Conservation (phyloP, 2,113 vertebrate genomes). For the Nycticryphes semicollaris region DNA sequence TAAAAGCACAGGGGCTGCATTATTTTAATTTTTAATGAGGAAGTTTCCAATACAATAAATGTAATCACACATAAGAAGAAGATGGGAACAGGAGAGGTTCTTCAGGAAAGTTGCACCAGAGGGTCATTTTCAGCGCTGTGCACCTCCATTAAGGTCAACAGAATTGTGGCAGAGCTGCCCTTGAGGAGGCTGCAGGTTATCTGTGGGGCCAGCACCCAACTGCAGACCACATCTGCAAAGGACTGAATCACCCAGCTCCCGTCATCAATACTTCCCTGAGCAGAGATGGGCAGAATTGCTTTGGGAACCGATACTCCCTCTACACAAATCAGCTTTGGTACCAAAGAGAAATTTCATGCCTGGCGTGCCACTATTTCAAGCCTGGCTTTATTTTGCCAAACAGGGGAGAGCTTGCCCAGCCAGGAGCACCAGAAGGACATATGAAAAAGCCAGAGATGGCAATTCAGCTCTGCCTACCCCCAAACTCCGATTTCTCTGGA, state of each 20-base stretch:
- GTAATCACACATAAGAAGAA: neutral
- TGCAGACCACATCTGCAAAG: neutral
- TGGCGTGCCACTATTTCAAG: too few species aligned
- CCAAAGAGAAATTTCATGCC: constrained; percentile 1
- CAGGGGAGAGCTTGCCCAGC: neutral
- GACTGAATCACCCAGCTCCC: neutral
- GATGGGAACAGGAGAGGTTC: neutral
- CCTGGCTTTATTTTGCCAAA: constrained; percentile 8
- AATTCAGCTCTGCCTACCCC: neutral
- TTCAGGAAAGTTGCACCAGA: neutral
- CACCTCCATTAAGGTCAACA: neutral
- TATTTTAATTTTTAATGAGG: neutral
- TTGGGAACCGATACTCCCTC: constrained; percentile 1
- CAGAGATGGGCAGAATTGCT: neutral
- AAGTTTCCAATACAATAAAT: neutral
- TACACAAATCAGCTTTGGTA: neutral
- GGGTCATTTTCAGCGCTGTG: neutral
- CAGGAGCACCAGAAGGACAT: neutral
- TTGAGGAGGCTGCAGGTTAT: neutral
- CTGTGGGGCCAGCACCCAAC: neutral
- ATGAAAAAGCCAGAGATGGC: neutral
- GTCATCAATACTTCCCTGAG: neutral
- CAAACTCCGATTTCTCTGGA: neutral
- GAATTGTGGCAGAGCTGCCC: neutral
- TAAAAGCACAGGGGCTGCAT: neutral